Percentiles rank a stretch among this genome's conserved stretches.
Evolutionary conservation across 2,888 invertebrate genomes (phyloP).

Genomic region (Amaurobius ferox): DNA sequence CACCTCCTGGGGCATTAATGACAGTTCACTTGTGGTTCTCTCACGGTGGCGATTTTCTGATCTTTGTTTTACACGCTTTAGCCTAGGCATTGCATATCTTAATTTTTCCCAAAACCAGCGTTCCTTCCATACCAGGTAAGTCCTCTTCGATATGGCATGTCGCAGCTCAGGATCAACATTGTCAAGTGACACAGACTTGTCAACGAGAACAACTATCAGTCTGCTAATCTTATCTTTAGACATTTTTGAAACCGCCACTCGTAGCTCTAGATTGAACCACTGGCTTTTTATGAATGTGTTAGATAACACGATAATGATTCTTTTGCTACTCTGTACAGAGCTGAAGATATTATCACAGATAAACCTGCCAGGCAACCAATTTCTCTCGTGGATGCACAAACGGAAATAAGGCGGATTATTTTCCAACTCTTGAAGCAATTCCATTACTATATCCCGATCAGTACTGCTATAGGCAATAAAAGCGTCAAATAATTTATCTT

Average conservation of each 20-base stretch:
- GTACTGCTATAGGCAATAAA: constrained; percentile 74
- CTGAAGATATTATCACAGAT: constrained; percentile 74
- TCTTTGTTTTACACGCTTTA: neutral
- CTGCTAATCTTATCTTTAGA: constrained; percentile 74
- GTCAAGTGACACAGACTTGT: constrained; percentile 73
- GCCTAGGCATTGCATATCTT: constrained; percentile 74
- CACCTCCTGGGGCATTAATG: neutral
- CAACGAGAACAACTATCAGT: constrained; percentile 74
- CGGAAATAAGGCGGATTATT: constrained; percentile 66
- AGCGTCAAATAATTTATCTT: constrained; percentile 74
- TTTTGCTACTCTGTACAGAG: constrained; percentile 74
- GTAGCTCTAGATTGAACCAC: constrained; percentile 75
- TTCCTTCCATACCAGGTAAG: constrained; percentile 74
- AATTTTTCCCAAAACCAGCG: constrained; percentile 75
- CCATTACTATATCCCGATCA: constrained; percentile 73
- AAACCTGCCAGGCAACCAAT: constrained; percentile 74
- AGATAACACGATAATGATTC: constrained; percentile 74
- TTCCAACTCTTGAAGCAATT: constrained; percentile 73
- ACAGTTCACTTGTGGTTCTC: neutral
- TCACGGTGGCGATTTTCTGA: neutral
- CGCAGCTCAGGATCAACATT: constrained; percentile 73
- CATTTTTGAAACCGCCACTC: constrained; percentile 74
- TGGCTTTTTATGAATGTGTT: constrained; percentile 74
- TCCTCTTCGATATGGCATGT: constrained; percentile 74
- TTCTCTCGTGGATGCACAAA: constrained; percentile 75